Percentiles rank a stretch among this genome's conserved stretches.
Evolutionary conservation across 2,888 invertebrate species (phyloP).

Genomic region (Sympetrum striolatum): DNA sequence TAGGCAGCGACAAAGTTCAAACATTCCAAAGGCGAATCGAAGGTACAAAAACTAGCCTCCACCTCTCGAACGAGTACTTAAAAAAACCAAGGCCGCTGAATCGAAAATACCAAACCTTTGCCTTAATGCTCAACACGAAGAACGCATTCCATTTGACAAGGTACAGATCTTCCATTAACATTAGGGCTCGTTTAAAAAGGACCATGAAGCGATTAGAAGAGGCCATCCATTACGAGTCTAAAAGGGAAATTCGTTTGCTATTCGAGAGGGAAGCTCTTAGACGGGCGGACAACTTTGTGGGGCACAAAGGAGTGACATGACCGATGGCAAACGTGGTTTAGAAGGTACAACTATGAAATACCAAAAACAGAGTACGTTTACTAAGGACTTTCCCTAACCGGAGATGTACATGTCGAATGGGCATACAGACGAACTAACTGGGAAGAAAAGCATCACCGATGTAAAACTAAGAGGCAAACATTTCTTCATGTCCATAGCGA

Average conservation of each 20-base stretch:
- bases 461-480: too few relatives aligned
- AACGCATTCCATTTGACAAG: constrained; percentile 30
- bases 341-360: too few relatives aligned
- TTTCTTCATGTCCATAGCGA: too few relatives aligned
- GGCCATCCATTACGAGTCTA: constrained; percentile 23
- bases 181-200: constrained; percentile 13
- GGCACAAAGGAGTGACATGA: too few relatives aligned
- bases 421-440: too few relatives aligned
- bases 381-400: too few relatives aligned
- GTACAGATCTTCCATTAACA: constrained; percentile 27
- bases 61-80: background rate
- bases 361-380: too few relatives aligned
- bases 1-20: background rate
- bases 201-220: constrained; percentile 16
- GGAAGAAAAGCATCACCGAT: too few relatives aligned
- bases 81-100: background rate
- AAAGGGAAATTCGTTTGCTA: background rate
- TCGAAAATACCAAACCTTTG: background rate
- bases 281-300: too few relatives aligned
- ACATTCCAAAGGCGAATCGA: background rate
- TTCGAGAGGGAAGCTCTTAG: background rate
- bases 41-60: background rate
- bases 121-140: constrained; percentile 13
- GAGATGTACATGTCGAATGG: too few relatives aligned
- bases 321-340: too few relatives aligned